phyloP scores from a whole-genome alignment of 2,113 vertebrate genomes.

The Rhea americana region DNA sequence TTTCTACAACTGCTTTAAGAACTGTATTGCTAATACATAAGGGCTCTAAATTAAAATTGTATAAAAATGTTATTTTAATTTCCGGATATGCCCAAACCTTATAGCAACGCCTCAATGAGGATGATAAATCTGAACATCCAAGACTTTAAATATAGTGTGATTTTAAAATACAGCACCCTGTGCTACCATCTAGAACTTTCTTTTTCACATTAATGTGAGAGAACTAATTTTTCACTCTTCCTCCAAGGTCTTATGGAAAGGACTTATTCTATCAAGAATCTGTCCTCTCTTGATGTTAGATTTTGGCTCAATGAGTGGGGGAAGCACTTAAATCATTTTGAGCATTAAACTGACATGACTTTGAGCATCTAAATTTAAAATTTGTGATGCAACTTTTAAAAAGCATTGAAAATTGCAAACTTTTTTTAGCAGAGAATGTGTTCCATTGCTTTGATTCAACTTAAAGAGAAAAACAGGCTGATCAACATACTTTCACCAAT shows the following conservation, averaged over 20 bases:
- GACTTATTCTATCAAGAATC: not conserved
- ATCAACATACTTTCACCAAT: not conserved
- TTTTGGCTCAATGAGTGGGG: accelerated
- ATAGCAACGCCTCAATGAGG: not conserved
- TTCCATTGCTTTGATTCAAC: not conserved
- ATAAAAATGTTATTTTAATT: not conserved
- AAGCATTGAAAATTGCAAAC: not conserved
- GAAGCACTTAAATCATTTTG: not conserved
- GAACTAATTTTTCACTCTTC: not conserved
- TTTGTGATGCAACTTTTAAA: not conserved
- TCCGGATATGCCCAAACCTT: not conserved
- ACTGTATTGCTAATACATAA: not conserved
- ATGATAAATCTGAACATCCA: not conserved
- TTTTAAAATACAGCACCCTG: not conserved
- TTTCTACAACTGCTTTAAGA: not conserved
- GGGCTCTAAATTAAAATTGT: not conserved
- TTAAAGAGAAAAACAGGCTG: not conserved
- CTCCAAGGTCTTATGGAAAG: not conserved
- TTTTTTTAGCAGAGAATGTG: not conserved
- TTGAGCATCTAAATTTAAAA: not conserved
- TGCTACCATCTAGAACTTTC: not conserved
- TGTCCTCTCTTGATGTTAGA: not conserved
- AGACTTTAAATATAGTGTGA: not conserved
- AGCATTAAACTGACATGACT: not conserved
- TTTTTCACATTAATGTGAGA: not conserved